These are phyloP conservation scores for Gallinago nigripennis DNA, from an alignment of 2,797 vertebrate species.

Conservation along the genomic window DNA sequence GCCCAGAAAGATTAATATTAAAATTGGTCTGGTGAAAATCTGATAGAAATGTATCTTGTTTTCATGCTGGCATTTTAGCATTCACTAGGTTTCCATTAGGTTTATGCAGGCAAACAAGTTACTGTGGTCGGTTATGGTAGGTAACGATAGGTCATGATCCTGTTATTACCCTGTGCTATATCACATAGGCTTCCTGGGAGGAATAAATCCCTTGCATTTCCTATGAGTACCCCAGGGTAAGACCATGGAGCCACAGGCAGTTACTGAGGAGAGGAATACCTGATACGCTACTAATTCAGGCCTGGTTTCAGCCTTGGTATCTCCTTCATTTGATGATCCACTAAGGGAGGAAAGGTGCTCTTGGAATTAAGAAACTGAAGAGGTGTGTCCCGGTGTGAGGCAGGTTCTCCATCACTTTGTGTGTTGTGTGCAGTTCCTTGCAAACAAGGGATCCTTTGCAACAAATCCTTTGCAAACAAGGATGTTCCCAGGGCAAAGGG, in stretches of 20 bases:
- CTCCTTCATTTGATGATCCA: neutral
- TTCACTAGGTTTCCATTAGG: neutral
- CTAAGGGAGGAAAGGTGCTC: neutral
- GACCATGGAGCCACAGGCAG: neutral
- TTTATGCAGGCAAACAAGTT: neutral
- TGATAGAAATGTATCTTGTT: neutral
- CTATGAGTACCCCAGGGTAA: neutral
- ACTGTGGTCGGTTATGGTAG: neutral
- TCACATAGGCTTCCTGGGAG: neutral
- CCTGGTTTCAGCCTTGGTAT: neutral
- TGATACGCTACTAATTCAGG: neutral
- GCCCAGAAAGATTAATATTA: neutral
- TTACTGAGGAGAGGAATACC: neutral
- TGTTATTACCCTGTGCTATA: accelerated
- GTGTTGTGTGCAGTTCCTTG: accelerated
- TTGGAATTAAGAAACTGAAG: neutral
- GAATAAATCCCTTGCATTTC: neutral
- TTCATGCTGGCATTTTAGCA: neutral
- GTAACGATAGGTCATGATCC: neutral
- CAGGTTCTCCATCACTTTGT: neutral
- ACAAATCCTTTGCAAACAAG: neutral
- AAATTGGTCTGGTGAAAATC: neutral
- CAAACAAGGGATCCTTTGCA: no score
- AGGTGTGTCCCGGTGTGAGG: neutral
- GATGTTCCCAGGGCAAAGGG: neutral